Evolutionary conservation across 2,113 vertebrate species (phyloP).

Genomic region (Hyperopisus bebe): DNA sequence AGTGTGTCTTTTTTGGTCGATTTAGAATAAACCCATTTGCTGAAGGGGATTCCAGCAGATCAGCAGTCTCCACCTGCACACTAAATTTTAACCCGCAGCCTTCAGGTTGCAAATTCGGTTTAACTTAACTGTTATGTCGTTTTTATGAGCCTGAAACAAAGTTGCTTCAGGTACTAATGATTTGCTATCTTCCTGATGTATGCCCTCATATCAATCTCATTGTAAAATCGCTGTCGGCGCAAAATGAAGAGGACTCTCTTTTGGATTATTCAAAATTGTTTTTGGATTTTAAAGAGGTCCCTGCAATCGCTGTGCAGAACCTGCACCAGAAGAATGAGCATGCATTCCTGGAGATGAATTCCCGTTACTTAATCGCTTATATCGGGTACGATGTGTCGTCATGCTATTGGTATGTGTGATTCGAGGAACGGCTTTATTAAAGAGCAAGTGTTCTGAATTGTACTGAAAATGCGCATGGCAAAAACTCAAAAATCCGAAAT

Average conservation of each 20-base stretch:
- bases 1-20: neutral
- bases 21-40: neutral
- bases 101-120: neutral
- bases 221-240: neutral
- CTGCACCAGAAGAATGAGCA: slow-evolving; percentile 30
- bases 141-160: neutral
- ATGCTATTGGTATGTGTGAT: slow-evolving; percentile 16
- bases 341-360: slow-evolving; percentile 35
- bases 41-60: neutral
- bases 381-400: slow-evolving; percentile 50
- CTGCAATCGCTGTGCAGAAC: slow-evolving; percentile 34
- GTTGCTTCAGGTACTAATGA: neutral
- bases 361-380: slow-evolving; percentile 39
- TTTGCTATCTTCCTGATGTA: neutral
- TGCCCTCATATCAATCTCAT: neutral
- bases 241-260: neutral
- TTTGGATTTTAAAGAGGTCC: slow-evolving; percentile 8
- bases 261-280: slow-evolving; percentile 3
- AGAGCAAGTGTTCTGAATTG: slow-evolving; percentile 40
- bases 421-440: neutral
- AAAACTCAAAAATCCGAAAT: neutral
- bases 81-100: neutral
- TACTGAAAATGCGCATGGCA: slow-evolving; percentile 45
- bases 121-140: neutral
- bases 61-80: neutral